Conservation (phyloP, 53 echinoderm and acorn worm species). For the Apostichopus leukothele region DNA sequence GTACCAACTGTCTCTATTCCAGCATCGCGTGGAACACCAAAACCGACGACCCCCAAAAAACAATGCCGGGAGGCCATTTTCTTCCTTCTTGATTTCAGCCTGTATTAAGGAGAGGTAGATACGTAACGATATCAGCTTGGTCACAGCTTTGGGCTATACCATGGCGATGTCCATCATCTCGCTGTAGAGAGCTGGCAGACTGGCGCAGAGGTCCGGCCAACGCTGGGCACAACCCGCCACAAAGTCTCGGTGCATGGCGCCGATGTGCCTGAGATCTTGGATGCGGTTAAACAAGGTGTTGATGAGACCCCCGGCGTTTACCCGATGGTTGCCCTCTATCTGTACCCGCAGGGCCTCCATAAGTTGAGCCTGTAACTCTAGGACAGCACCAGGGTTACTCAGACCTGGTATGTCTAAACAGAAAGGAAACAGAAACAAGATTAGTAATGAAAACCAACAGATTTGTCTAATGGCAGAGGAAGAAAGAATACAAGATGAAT, state of each 20-base stretch:
- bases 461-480: too few species aligned
- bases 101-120: slow-evolving; percentile 38
- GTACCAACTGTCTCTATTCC: too few species aligned
- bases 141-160: slow-evolving; percentile 34
- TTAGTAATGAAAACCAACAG: too few species aligned
- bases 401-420: slow-evolving; percentile 83
- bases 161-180: slow-evolving; percentile 98
- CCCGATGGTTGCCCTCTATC: slow-evolving; percentile 92
- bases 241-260: slow-evolving; percentile 94
- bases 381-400: slow-evolving; percentile 78
- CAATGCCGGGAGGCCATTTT: not conserved
- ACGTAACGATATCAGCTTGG: not conserved
- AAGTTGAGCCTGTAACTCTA: slow-evolving; percentile 84
- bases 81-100: not conserved
- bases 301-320: slow-evolving; percentile 79
- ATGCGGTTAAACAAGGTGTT: slow-evolving; percentile 80
- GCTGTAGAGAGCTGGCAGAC: slow-evolving; percentile 90
- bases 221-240: slow-evolving; percentile 83
- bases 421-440: not conserved
- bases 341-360: slow-evolving; percentile 91
- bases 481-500: too few species aligned
- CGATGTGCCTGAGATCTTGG: slow-evolving; percentile 79
- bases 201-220: slow-evolving; percentile 89
- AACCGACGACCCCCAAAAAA: not conserved
- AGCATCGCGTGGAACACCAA: too few species aligned